A percentile compares a stretch with the other conserved stretches of the same genome.
These are phyloP conservation scores for Lathronympha strigana DNA, from an alignment of 2,888 invertebrate species.

Conservation along the genomic window DNA sequence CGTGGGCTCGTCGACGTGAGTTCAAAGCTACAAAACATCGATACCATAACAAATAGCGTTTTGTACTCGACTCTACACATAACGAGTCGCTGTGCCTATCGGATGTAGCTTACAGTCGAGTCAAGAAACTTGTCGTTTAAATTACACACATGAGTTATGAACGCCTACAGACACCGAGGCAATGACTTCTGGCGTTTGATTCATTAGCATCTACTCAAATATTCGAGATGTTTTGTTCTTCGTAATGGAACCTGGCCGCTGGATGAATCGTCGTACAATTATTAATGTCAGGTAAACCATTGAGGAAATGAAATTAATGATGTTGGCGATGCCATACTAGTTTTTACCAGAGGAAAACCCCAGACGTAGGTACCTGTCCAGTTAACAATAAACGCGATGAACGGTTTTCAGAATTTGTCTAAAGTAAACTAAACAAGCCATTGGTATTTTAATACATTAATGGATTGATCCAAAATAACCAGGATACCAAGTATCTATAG, in stretches of 20 bases:
- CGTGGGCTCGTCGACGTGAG: slow-evolving; percentile 53
- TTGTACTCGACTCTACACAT: slow-evolving; percentile 51
- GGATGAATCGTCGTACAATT: slow-evolving; percentile 18
- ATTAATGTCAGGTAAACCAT: slow-evolving; percentile 7
- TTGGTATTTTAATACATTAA: neutral
- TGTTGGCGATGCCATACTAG: neutral
- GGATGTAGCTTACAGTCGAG: slow-evolving; percentile 56
- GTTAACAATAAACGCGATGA: slow-evolving; percentile 5
- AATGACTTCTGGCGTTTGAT: slow-evolving; percentile 74
- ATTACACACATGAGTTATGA: slow-evolving; percentile 76
- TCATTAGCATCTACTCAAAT: slow-evolving; percentile 66
- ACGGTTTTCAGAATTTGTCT: slow-evolving; percentile 13
- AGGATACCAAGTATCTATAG: slow-evolving; percentile 17
- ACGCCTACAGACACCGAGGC: slow-evolving; percentile 69
- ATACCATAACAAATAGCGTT: slow-evolving; percentile 49
- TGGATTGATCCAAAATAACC: slow-evolving; percentile 10
- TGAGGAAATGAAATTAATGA: slow-evolving; percentile 10
- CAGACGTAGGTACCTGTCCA: neutral
- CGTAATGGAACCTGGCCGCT: slow-evolving; percentile 42
- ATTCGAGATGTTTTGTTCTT: slow-evolving; percentile 47
- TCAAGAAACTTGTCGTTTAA: slow-evolving; percentile 76
- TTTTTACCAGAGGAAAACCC: slow-evolving; percentile 15
- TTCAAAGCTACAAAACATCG: slow-evolving; percentile 47
- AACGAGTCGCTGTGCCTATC: slow-evolving; percentile 46
- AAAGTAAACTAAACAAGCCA: slow-evolving; percentile 17